Evolutionary conservation across 2,888 invertebrate species (phyloP), one percentile per base, ranked within the genome.

Genomic region (Caenorhabditis wallacei): DNA sequence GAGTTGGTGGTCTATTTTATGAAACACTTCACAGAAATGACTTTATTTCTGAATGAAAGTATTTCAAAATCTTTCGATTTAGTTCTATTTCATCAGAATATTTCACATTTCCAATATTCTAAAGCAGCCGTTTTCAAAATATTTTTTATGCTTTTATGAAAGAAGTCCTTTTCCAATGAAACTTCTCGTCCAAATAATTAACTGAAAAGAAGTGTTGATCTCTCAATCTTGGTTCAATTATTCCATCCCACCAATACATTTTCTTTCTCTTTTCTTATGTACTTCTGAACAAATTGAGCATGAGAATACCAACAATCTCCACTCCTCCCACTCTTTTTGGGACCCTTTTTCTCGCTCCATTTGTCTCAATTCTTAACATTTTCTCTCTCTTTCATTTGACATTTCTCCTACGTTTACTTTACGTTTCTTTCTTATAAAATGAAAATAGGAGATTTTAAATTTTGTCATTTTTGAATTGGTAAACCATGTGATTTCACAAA

Each of bases 231-330:
- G 24, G 43, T 22, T 35, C 66, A 20, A 66, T 66, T 66, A 53
- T 53, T 53, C 48, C 66, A 53, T 66, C 35, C 64, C 40, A 48
- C n/a, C n/a, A n/a, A n/a, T n/a, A 64, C 51, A 66, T 37, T 30
- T 51, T 11, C 11, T 40, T 5, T 66, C 66, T n/a, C 48, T 30
- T 37, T 51, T 26, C 35, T 48, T n/a, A 24, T 69, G 69, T 56
- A 48, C 70, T 59, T 40, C 20, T 59, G 51, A 70, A 37, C 59
- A 51, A 71, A 71, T 71, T 71, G 71, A 71, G 71, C 71, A 71
- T 71, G 63, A 72, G 72, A 54, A 69, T 54, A 69, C 69, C 11
- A 54, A 13, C 35, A 30, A 35, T n/a, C 22, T 8, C 7, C 26
- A 20, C 48, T 18, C 24, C 72, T 30, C 71, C 63, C 53, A 53